Evolutionary conservation across 2,113 vertebrate species (phyloP), one percentile per base, ranked within the genome.

Genomic region (Nerophis ophidion): DNA sequence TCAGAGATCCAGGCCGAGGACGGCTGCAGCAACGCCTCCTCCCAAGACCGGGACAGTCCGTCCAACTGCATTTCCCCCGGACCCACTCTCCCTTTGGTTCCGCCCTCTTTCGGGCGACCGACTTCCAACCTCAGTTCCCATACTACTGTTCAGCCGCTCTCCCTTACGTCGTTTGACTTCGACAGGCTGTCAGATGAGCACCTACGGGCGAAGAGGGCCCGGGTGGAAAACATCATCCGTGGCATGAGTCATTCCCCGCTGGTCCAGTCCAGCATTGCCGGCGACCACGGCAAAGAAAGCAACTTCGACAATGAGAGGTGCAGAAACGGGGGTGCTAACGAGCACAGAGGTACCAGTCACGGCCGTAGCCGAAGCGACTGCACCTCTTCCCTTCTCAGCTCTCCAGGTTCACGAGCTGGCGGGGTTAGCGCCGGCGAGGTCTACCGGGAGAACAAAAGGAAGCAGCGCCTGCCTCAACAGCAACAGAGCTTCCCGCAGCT

Each of bases 241-340:
- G 95, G 96, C 68, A 99, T 99, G 96, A 98, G 95, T 85, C 95
- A 98, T 91, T 99, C 96, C 69, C 97, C 97, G 6, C 85, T 96
- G 86, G 91, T 97, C 79, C 89, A 91, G 83, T 86, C 92, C 81
- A 91, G 79, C 81, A 44, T 26, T 26, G 26, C 46, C 9, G 38
- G 62, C 1, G 74, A 83, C 38, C 81, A 66, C 76, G 48, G 46
- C 58, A 72, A 75, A 44, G 81, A 84, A 0, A 42, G 48, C 66
- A 57, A 51, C 60, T 61, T 57, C 0, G 79, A 81, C 4, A 80
- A 61, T 1, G 74, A 79, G 36, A 72, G 48, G 59, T 48, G 68
- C 48, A 61, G 60, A 70, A 73, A 71, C 72, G 69, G 36, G n/a
- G 34, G 19, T 58, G 8, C 66, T 63, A 60, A 36, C 0, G 75